Evolutionary conservation across 2,113 vertebrate genomes (phyloP).

Genomic region (Cheirogaleus medius): DNA sequence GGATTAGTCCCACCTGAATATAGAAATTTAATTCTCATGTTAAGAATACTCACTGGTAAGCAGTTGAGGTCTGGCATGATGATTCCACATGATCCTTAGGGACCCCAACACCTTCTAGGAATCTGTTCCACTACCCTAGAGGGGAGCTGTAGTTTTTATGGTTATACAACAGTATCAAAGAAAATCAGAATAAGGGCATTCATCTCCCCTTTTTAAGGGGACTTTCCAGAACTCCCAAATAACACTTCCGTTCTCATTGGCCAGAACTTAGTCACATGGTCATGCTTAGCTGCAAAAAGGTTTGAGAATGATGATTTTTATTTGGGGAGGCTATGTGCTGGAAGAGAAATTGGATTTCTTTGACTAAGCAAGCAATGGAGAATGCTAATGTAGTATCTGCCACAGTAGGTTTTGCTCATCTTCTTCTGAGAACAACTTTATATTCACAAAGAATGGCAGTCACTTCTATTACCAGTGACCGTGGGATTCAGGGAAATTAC

Average conservation of each 20-base stretch:
- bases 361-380: background rate
- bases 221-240: background rate
- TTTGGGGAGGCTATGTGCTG: background rate
- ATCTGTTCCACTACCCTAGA: background rate
- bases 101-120: background rate
- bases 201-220: background rate
- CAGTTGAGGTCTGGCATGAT: background rate
- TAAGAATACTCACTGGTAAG: background rate
- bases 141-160: background rate
- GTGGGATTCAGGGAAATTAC: background rate
- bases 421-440: conserved; percentile 1
- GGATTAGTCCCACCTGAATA: background rate
- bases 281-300: background rate
- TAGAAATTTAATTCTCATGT: conserved; percentile 2
- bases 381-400: background rate
- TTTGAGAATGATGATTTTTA: background rate
- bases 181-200: background rate
- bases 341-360: background rate
- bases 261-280: background rate
- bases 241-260: background rate
- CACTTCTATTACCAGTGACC: background rate
- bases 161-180: background rate
- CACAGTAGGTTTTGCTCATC: background rate
- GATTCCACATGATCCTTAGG: background rate
- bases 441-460: background rate